These are phyloP conservation scores for Hydrolagus affinis DNA, from an alignment of 2,113 vertebrate genomes.

Conservation along the genomic window DNA sequence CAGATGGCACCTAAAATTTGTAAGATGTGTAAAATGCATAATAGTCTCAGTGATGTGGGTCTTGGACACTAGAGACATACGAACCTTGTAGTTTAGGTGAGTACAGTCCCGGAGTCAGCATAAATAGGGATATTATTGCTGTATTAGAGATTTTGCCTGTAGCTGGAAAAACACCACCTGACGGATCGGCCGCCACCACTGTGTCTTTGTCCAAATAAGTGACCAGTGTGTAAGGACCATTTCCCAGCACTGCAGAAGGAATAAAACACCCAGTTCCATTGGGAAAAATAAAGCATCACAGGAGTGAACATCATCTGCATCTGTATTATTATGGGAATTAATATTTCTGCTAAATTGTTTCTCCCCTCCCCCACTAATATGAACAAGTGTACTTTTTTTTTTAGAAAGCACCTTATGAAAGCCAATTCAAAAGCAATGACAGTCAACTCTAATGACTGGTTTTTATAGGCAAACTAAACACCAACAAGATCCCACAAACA, in stretches of 20 bases:
- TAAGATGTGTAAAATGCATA: too few relatives aligned
- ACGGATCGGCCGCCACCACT: slow-evolving; percentile 52
- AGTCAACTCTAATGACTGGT: too few relatives aligned
- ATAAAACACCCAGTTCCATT: not conserved
- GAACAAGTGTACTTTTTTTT: too few relatives aligned
- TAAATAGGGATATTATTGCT: slow-evolving; percentile 60
- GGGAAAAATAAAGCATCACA: not conserved
- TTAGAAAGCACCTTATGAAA: too few relatives aligned
- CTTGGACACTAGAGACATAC: slow-evolving; percentile 26
- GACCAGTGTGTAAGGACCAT: slow-evolving; percentile 76
- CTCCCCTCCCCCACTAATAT: not conserved
- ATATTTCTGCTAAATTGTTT: not conserved
- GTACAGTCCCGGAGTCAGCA: slow-evolving; percentile 84
- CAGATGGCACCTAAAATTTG: too few relatives aligned
- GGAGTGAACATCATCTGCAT: not conserved
- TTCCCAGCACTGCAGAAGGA: slow-evolving; percentile 71
- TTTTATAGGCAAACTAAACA: too few relatives aligned
- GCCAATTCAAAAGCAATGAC: too few relatives aligned
- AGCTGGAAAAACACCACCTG: slow-evolving; percentile 56
- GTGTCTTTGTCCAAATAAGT: slow-evolving; percentile 55
- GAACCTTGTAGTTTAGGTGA: slow-evolving; percentile 75
- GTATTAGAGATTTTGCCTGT: slow-evolving; percentile 43
- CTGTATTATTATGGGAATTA: not conserved
- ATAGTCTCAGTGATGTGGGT: too few relatives aligned
- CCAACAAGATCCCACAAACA: too few relatives aligned